These are phyloP conservation scores for Drosophila macrospina DNA, from an alignment of 2,888 invertebrate species.

Conservation along the genomic window DNA sequence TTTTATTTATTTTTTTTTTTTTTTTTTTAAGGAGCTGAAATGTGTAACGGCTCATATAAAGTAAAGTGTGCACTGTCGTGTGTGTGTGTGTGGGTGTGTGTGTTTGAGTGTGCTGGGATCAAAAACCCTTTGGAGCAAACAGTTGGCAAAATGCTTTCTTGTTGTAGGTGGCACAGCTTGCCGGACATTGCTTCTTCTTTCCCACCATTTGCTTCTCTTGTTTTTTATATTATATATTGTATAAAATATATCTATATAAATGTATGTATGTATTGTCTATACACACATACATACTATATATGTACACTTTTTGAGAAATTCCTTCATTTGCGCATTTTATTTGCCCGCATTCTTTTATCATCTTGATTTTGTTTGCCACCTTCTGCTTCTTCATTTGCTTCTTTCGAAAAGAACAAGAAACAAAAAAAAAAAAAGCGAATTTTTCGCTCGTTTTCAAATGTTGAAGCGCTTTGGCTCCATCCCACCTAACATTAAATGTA, in stretches of 20 bases:
- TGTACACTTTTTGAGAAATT: slow-evolving; percentile 37
- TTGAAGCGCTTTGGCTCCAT: slow-evolving; percentile 9
- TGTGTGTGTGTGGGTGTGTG: slow-evolving; percentile 30
- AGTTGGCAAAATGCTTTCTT: slow-evolving; percentile 54
- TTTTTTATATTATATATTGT: slow-evolving; percentile 6
- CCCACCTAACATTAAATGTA: neutral
- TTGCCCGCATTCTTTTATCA: slow-evolving; percentile 52
- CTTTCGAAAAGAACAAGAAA: too few relatives aligned
- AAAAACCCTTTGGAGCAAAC: slow-evolving; percentile 67
- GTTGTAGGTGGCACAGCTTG: slow-evolving; percentile 33
- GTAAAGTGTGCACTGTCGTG: slow-evolving; percentile 23
- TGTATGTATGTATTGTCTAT: slow-evolving; percentile 3
- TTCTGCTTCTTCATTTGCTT: slow-evolving; percentile 24
- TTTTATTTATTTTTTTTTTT: slow-evolving; percentile 22
- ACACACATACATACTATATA: too few relatives aligned
- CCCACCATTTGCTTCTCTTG: slow-evolving; percentile 21
- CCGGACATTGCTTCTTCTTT: slow-evolving; percentile 64
- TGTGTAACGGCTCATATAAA: slow-evolving; percentile 58
- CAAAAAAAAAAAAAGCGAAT: slow-evolving; percentile 43
- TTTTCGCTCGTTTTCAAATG: slow-evolving; percentile 36
- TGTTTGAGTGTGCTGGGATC: slow-evolving; percentile 51
- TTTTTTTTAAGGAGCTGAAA: slow-evolving; percentile 73
- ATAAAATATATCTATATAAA: slow-evolving; percentile 14
- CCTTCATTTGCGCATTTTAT: slow-evolving; percentile 59
- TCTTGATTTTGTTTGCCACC: slow-evolving; percentile 41